Base-by-base conservation (phyloP, 1,140 invertebrate genomes). In the Lasioglossum albipes region DNA sequence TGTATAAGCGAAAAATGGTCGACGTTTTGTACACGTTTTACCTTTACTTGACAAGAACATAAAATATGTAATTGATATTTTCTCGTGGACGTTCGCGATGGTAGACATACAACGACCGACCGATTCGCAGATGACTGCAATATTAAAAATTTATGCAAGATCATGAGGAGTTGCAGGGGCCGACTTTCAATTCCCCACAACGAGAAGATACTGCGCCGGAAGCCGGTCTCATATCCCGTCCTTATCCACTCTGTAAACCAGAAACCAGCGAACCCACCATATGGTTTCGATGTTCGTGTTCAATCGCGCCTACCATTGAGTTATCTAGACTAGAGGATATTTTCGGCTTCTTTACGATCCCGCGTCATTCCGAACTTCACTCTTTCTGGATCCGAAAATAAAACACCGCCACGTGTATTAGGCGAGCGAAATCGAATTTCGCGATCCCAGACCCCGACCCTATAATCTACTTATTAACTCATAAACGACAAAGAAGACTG, bases 241-340 rank as follows among this genome's bases (percentile, higher is more conserved):
- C 86, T 91, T 92, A 93, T 91, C 89, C 90, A 89, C 84, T 89
- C 90, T 84, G 91, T 91, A 91, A 92, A 90, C 89, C 91, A 88
- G 83, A 87, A 87, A 85, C 79, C 67, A 82, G 75, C 78, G 72
- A 80, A 87, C 82, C 36, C 87, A 84, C 89, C 91, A 91, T 91
- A 90, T 91, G 90, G 90, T 88, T 88, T 75, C 84, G 42, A 72
- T 65, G 72, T 62, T 49, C 81, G 65, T 75, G 85, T 81, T 76
- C 79, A 62, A 86, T 70, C 74, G 65, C 82, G 66, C 66, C 75
- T 52, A 61, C 78, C 74, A 73, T 87, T 78, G 71, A 81, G 75
- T 86, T 86, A 79, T 86, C 84, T 85, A 62, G 6, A 72, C 65
- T 52, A 74, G 49, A 52, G 45, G 84, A 86, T 87, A 87, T 87